Evolutionary conservation across 2,888 invertebrate genomes (phyloP), one percentile per base, ranked within the genome.

Genomic region (Lasioglossum figueresi): DNA sequence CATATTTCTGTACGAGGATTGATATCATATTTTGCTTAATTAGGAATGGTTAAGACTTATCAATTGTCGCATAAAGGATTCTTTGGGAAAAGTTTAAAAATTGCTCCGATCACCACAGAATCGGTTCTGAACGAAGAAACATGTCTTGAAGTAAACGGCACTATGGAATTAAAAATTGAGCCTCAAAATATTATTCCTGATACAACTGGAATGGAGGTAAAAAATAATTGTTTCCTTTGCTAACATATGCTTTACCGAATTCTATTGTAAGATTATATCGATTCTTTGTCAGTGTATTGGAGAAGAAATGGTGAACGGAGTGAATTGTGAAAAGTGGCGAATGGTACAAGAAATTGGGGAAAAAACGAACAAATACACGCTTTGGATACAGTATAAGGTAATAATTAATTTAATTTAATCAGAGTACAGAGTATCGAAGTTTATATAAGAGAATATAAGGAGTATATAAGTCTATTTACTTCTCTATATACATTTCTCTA

Each of bases 31-130:
- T 34, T 73, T n/a, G 27, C 72, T 37, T 72, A 71, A 76, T 48
- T 80, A 96, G 96, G 96, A 76, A 98, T 98, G 97, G 98, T 98
- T n/a, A 97, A 98, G 95, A 99, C 99, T 0, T 98, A 98, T 92
- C 99, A 99, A 95, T 94, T 98, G 43, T 95, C 96, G 0, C 96
- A 95, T 0, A 95, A 95, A 82, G 97, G 96, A 6, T 93, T 95
- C 0, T 97, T 95, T 92, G 98, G 98, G 0, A 96, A 97, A 0
- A 97, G 97, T 85, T 95, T 98, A 43, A 98, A 98, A 96, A 92
- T 99, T 73, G 98, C 98, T 0, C 98, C 98, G 0, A 96, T 99
- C 80, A 98, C 98, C 0, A 98, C 97, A 0, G 97, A 98, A 92
- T 95, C 96, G 1, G 95, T 96, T 37, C 88, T 95, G 63, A 99